phyloP scores from a whole-genome alignment of 2,888 invertebrate species.

The Fragum sueziense region DNA sequence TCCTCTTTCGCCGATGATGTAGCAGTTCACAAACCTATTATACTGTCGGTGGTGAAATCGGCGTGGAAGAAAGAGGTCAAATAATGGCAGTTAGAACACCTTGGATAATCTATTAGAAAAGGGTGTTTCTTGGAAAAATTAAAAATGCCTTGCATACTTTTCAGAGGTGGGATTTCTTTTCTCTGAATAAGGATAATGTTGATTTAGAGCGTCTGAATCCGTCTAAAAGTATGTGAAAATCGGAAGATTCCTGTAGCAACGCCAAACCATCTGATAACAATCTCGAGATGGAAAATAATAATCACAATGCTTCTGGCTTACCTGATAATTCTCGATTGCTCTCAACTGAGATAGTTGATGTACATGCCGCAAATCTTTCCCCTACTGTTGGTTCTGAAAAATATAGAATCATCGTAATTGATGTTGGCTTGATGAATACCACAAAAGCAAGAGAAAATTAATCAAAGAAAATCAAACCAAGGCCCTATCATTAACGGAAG shows the following conservation, averaged over 20 bases:
- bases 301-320: neutral
- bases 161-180: slow-evolving; percentile 17
- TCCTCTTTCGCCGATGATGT: neutral
- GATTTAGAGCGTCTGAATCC: slow-evolving; percentile 9
- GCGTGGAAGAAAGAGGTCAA: slow-evolving; percentile 32
- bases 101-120: slow-evolving; percentile 33
- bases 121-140: slow-evolving; percentile 22
- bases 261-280: neutral
- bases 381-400: too few species aligned
- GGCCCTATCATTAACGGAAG: slow-evolving; percentile 14
- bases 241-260: too few species aligned
- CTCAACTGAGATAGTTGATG: neutral
- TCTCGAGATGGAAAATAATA: neutral
- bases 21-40: slow-evolving; percentile 26
- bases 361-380: neutral
- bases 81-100: slow-evolving; percentile 10
- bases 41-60: slow-evolving; percentile 43
- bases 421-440: neutral
- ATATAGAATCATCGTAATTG: too few species aligned
- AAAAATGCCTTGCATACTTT: slow-evolving; percentile 30
- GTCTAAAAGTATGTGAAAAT: too few species aligned
- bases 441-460: neutral
- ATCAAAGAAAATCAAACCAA: slow-evolving; percentile 10
- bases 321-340: too few species aligned
- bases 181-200: slow-evolving; percentile 11